Evolutionary conservation across 2,888 invertebrate genomes (phyloP), one percentile per base, ranked within the genome.

Genomic region (Drosophila sordidula): DNA sequence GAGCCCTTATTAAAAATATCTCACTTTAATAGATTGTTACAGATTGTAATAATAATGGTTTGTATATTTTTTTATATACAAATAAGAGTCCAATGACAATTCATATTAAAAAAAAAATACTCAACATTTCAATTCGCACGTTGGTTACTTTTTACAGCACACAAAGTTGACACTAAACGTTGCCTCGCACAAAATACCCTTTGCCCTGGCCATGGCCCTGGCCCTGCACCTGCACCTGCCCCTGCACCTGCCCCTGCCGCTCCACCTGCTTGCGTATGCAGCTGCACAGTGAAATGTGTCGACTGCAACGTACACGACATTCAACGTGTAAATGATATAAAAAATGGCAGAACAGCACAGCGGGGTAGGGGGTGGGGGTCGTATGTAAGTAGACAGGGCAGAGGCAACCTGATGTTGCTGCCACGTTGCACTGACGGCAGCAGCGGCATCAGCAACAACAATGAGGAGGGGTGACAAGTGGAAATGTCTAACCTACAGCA

Each of bases 301-400:
- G 62, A 66, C 66, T 67, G 73, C 69, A 68, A 12, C 46, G 57
- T 18, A 63, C 65, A 61, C 50, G 69, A 74, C 58, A 70, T 72
- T 68, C 66, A 77, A 59, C 55, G 79, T 72, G 82, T 85, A 87
- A 83, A 83, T 74, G 85, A 68, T 65, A 76, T 76, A 81, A 78
- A 87, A 81, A 87, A 74, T 63, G 70, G 70, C 59, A 61, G 54
- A 45, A 25, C 49, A 51, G 39, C 39, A 2, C 39, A 18, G 14
- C 22, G 47, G 32, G 25, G 38, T 16, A 16, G 55, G 25, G 14
- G 4, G 16, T 11, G n/a, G 34, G 34, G 12, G 11, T 1, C 4
- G 36, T 47, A 36, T 11, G 16, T 49, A 38, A 18, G 36, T 36
- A 44, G 22, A 44, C n/a, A 6, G n/a, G 39, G 38, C n/a, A 26